Base-by-base conservation (phyloP, 2,888 invertebrate species). In the Phasia obesa region DNA sequence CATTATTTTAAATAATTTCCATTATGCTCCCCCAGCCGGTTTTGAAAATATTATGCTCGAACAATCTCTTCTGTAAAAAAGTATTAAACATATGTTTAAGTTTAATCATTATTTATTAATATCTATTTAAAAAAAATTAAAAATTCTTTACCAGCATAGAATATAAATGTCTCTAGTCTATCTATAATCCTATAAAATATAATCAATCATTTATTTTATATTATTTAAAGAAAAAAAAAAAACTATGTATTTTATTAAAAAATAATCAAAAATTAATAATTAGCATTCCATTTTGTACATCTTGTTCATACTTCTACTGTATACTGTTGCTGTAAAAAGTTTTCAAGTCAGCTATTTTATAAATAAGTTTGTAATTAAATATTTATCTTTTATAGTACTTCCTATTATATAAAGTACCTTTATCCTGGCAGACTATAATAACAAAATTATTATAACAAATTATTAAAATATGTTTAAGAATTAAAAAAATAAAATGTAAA, bases 1-100 rank as follows among this genome's bases (percentile, higher is more conserved):
- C 92, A 95, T 98, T 85, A 95, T 97, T 88, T 94, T 99, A 90
- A 97, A 97, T 87, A 96, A 96, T 89, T 98, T 99, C 91, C 94
- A 94, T 85, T 95, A 96, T 89, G 93, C 95, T 0, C 95, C 96
- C 44, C 96, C 97, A 0, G 92, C 94, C 65, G 99, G 98, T 47
- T 99, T 96, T 90, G 98, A 98, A 87, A 96, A 96, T 91, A 98
- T 99, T 85, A 97, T 99, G 96, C 93, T 98, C 83, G 99, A 99
- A 91, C 98, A 99, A 91, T 98, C 98, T 2, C 93, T 99, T 70
- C 95, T 99, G 86, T 99, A 96, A 95, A 93, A 47, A 11, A 23
- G 17, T 7, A 27, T 21, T 27, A 35, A 71, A 21, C 71, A 25
- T 21, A 9, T 25, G 42, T n/a, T n/a, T 76, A 53, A 51, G 42